Evolutionary conservation across 2,797 vertebrate species (phyloP).

Genomic region (Spinus olivaceus): DNA sequence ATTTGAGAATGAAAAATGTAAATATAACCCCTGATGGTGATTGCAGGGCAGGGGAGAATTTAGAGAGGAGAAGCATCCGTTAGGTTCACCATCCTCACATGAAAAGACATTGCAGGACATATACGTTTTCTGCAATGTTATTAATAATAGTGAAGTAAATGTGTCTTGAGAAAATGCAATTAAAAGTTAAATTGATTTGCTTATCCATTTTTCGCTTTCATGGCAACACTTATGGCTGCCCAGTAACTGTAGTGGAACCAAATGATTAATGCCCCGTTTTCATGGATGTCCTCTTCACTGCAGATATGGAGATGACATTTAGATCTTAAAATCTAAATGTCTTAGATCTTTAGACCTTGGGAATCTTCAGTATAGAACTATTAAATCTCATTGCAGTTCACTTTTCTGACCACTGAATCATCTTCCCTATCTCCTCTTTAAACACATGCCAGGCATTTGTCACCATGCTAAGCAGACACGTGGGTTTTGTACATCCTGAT

Average conservation of each 20-base stretch:
- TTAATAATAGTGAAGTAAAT: background rate
- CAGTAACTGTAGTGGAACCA: background rate
- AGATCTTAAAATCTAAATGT: background rate
- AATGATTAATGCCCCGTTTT: background rate
- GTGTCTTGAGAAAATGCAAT: background rate
- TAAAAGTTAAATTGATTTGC: background rate
- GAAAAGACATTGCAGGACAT: background rate
- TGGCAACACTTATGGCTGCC: background rate
- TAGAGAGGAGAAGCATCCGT: background rate
- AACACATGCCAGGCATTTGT: background rate
- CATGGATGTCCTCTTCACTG: background rate
- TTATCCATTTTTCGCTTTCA: background rate
- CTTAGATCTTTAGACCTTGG: background rate
- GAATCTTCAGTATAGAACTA: background rate
- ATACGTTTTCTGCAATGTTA: background rate
- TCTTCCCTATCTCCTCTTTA: background rate
- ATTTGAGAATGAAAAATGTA: background rate
- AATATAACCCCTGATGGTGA: background rate
- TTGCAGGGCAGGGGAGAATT: background rate
- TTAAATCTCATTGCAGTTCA: background rate
- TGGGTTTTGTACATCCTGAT: background rate
- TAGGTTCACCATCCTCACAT: background rate
- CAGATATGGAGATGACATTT: background rate
- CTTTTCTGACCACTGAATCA: background rate
- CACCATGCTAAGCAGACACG: background rate